Conservation (phyloP, 2,113 vertebrate species). For the Xyrauchen texanus region DNA sequence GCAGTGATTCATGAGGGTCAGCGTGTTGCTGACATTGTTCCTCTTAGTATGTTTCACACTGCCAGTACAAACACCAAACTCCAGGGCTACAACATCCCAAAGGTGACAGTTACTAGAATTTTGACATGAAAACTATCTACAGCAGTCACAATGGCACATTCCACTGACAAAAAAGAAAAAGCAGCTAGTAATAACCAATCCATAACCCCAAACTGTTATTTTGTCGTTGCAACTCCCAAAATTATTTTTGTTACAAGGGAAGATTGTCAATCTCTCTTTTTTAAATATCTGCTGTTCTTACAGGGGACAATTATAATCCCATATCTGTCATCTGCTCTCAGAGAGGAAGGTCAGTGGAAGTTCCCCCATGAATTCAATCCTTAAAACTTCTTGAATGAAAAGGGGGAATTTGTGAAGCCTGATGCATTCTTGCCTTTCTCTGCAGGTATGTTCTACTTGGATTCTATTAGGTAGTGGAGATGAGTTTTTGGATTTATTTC, state of each 20-base stretch:
- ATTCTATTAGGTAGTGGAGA: no score
- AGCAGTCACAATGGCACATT: no score
- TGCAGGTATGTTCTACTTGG: constrained; percentile 63
- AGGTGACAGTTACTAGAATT: constrained; percentile 9
- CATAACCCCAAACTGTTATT: not conserved
- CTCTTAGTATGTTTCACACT: constrained; percentile 43
- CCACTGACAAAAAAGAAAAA: not conserved
- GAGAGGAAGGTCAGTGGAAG: constrained; percentile 75
- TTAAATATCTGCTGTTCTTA: not conserved
- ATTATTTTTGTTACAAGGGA: no score
- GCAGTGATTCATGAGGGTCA: constrained; percentile 58
- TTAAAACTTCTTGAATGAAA: constrained; percentile 72
- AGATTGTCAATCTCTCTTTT: not conserved
- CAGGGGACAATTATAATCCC: constrained; percentile 70
- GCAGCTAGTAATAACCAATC: no score
- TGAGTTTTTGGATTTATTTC: no score
- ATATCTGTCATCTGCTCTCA: constrained; percentile 76
- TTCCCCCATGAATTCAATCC: constrained; percentile 74
- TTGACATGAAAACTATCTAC: no score
- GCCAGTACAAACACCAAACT: constrained; percentile 42
- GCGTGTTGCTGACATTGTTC: constrained; percentile 43
- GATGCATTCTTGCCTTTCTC: constrained; percentile 82
- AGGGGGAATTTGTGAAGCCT: constrained; percentile 69
- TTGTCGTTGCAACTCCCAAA: not conserved
- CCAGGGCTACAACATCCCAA: constrained; percentile 40